Evolutionary conservation across 2,113 vertebrate species (phyloP).

Genomic region (Octodon degus): DNA sequence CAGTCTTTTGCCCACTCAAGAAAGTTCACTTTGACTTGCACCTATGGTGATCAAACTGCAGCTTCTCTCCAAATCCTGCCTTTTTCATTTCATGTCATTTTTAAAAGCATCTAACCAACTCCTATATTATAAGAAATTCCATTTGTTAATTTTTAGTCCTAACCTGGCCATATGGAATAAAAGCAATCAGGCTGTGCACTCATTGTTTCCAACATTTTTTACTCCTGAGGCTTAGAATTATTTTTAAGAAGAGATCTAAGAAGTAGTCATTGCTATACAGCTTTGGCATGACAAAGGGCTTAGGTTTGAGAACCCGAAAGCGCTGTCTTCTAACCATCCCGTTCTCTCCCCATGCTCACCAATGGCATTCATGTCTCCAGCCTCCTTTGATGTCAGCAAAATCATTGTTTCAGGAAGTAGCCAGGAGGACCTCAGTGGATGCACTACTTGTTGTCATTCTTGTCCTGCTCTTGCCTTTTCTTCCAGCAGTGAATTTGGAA

Average conservation of each 20-base stretch:
- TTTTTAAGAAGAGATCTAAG: neutral
- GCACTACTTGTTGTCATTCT: neutral
- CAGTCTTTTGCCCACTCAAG: neutral
- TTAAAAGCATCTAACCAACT: neutral
- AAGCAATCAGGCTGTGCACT: neutral
- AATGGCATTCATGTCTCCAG: neutral
- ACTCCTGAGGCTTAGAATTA: neutral
- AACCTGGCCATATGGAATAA: neutral
- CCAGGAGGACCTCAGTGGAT: neutral
- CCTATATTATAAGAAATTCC: neutral
- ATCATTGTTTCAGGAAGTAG: neutral
- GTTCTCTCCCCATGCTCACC: fast-evolving
- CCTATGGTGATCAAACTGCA: neutral
- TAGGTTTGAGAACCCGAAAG: neutral
- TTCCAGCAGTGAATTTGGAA: conserved; percentile 55
- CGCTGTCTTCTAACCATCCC: neutral
- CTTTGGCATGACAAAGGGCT: neutral
- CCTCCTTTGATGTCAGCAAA: conserved; percentile 37
- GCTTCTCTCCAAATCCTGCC: neutral
- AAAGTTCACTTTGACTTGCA: neutral
- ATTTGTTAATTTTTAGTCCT: neutral
- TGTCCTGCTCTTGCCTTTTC: neutral
- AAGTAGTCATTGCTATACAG: neutral
- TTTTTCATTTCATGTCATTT: neutral
- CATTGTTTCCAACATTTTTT: neutral